Evolutionary conservation across 2,797 vertebrate genomes (phyloP).

Genomic region (Arrhamphus sclerolepis): DNA sequence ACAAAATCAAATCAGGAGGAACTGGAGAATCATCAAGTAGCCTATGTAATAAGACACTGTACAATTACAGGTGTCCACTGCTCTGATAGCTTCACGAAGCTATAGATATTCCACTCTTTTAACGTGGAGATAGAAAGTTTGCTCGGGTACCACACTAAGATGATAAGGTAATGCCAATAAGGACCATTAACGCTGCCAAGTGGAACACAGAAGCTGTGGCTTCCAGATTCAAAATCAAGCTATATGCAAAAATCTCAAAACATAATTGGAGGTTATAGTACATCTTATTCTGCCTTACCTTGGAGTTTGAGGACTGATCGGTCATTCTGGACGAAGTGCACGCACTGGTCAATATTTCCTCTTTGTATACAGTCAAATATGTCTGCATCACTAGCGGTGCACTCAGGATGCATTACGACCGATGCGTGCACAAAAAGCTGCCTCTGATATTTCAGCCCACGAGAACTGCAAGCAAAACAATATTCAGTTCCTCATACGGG

Average conservation of each 20-base stretch:
- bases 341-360: constrained; percentile 77
- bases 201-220: constrained; percentile 15
- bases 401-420: constrained; percentile 61
- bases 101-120: background rate
- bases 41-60: background rate
- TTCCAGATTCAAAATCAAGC: background rate
- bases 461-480: constrained; percentile 16
- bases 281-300: constrained; percentile 63
- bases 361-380: constrained; percentile 81
- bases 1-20: constrained; percentile 53
- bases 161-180: too few species aligned
- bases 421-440: background rate
- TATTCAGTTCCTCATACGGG: constrained; percentile 13
- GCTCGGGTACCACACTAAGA: background rate
- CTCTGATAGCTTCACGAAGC: background rate
- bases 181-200: background rate
- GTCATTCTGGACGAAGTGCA: constrained; percentile 71
- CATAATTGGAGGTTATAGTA: too few species aligned
- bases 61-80: background rate
- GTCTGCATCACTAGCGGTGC: constrained; percentile 58
- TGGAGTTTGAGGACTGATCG: constrained; percentile 70
- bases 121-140: background rate
- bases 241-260: background rate
- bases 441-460: constrained; percentile 3
- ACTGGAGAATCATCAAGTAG: constrained; percentile 15